Evolutionary conservation across 2,797 vertebrate genomes (phyloP).

Genomic region (Onychomys leucogaster): DNA sequence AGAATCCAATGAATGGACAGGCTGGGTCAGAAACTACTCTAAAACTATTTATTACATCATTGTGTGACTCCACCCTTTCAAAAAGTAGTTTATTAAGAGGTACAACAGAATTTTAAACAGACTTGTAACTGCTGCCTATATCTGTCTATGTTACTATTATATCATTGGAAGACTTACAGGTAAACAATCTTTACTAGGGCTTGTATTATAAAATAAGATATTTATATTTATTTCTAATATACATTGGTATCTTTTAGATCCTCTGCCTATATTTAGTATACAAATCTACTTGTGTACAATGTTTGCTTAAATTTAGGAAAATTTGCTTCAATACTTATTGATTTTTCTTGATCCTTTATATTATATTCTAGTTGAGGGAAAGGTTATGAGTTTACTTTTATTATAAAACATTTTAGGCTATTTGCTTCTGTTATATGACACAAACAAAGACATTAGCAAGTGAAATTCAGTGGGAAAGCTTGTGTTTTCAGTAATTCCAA

Average conservation of each 20-base stretch:
- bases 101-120: slow-evolving; percentile 5
- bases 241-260: slow-evolving; percentile 56
- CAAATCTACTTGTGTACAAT: slow-evolving; percentile 65
- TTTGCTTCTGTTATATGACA: neutral
- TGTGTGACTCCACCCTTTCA: slow-evolving; percentile 22
- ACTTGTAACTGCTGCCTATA: slow-evolving; percentile 15
- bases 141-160: slow-evolving; percentile 20
- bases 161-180: slow-evolving; percentile 63
- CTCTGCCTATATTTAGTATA: slow-evolving; percentile 63
- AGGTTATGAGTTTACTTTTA: slow-evolving; percentile 43
- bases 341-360: slow-evolving; percentile 35
- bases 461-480: neutral
- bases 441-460: neutral
- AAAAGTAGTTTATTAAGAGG: slow-evolving; percentile 6
- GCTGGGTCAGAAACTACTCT: slow-evolving; percentile 58
- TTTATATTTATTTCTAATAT: slow-evolving; percentile 46
- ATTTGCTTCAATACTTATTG: slow-evolving; percentile 63
- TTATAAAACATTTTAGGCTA: slow-evolving; percentile 30
- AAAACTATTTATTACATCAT: slow-evolving; percentile 42
- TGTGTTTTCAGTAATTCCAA: neutral
- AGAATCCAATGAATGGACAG: slow-evolving; percentile 23
- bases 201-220: slow-evolving; percentile 67
- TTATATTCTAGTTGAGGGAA: slow-evolving; percentile 56
- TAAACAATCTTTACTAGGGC: slow-evolving; percentile 69
- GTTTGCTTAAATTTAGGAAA: slow-evolving; percentile 68